phyloP scores from a whole-genome alignment of 2,797 vertebrate species.

The Pseudochirops cupreus region DNA sequence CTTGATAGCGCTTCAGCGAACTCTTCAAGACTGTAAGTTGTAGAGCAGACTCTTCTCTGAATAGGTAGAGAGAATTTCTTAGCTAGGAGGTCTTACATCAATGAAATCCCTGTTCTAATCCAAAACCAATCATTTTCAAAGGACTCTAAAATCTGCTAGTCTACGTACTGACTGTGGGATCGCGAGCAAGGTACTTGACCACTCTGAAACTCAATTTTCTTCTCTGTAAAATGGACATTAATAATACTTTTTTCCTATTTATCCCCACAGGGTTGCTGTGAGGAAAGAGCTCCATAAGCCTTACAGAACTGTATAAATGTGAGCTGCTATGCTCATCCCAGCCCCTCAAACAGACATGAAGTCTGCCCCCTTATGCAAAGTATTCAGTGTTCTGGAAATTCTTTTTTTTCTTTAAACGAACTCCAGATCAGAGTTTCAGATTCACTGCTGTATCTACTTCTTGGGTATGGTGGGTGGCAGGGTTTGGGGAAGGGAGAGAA shows the following conservation, averaged over 20 bases:
- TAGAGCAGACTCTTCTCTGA: neutral
- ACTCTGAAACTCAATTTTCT: neutral
- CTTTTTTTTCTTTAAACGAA: neutral
- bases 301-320: neutral
- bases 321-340: neutral
- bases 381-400: slow-evolving; percentile 30
- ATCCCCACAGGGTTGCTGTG: neutral
- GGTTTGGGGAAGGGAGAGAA: neutral
- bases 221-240: neutral
- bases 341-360: neutral
- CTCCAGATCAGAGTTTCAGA: neutral
- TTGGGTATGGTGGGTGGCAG: neutral
- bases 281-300: neutral
- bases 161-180: neutral
- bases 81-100: neutral
- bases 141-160: neutral
- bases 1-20: neutral
- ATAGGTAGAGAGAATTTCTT: neutral
- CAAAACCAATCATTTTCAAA: neutral
- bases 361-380: neutral
- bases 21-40: neutral
- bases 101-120: neutral
- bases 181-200: neutral
- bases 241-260: neutral
- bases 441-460: neutral